Evolutionary conservation across 2,797 vertebrate species (phyloP).

Genomic region (Martes flavigula): DNA sequence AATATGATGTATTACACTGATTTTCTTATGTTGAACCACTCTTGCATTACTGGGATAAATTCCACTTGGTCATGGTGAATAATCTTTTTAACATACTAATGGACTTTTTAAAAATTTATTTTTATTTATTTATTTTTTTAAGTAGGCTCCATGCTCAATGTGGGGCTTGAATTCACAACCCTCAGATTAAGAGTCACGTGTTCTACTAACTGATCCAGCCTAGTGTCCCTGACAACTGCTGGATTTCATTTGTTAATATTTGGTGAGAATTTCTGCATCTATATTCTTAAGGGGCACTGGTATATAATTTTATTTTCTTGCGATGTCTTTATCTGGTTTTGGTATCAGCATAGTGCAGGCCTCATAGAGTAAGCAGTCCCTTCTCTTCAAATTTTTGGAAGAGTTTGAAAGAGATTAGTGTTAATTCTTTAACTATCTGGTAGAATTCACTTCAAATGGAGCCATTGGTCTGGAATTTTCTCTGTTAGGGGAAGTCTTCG

Average conservation of each 20-base stretch:
- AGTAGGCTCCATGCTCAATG: background rate
- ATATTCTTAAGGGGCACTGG: background rate
- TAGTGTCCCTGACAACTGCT: background rate
- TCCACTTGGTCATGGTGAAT: background rate
- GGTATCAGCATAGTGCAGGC: background rate
- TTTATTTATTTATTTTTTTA: background rate
- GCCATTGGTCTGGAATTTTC: background rate
- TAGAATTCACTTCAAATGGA: background rate
- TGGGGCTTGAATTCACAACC: background rate
- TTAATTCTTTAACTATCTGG: background rate
- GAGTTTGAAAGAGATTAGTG: background rate
- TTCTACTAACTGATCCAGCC: background rate
- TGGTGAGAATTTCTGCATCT: background rate
- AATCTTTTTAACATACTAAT: background rate
- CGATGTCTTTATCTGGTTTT: background rate
- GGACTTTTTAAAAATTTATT: background rate
- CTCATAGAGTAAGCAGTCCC: background rate
- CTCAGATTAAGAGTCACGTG: background rate
- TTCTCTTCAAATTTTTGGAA: background rate
- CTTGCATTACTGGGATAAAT: background rate
- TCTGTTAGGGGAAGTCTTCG: background rate
- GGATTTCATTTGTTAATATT: background rate
- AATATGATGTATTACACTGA: background rate
- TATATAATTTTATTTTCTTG: background rate
- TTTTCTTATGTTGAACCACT: background rate